Evolutionary conservation across 2,113 vertebrate genomes (phyloP).

Genomic region (Penelope pileata): DNA sequence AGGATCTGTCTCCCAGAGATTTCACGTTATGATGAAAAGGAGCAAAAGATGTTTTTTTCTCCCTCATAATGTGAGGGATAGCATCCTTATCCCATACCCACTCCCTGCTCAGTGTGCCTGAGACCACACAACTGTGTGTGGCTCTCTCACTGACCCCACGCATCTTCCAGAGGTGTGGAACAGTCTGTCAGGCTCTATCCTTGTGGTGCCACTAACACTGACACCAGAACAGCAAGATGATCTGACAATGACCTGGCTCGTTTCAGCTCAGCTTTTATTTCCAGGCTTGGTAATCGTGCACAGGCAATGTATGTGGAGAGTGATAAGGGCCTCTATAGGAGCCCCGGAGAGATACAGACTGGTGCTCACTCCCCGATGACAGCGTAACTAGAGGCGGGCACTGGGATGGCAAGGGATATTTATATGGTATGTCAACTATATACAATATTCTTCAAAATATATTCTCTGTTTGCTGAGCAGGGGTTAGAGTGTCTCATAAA

Average conservation of each 20-base stretch:
- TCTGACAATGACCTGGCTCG: neutral
- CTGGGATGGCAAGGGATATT: neutral
- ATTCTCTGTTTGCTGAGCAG: conserved; percentile 21
- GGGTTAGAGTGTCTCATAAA: conserved; percentile 47
- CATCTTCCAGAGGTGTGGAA: neutral
- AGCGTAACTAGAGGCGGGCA: neutral
- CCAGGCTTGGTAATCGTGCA: accelerated
- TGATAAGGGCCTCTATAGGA: conserved; percentile 10
- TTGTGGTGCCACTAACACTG: neutral
- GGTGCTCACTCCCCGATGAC: neutral
- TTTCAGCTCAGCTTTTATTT: conserved; percentile 9
- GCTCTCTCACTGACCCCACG: neutral
- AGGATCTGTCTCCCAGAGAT: neutral
- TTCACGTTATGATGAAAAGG: neutral
- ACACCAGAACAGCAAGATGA: neutral
- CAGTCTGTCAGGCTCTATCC: neutral
- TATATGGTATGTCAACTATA: conserved; percentile 6
- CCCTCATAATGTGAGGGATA: neutral
- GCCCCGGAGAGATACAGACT: neutral
- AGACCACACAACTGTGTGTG: neutral
- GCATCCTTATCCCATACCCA: neutral
- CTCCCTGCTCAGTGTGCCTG: accelerated
- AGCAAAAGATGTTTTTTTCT: neutral
- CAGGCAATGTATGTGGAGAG: neutral
- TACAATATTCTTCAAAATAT: conserved; percentile 46